Conservation (phyloP, 2,888 invertebrate genomes). For the Thera obeliscata region DNA sequence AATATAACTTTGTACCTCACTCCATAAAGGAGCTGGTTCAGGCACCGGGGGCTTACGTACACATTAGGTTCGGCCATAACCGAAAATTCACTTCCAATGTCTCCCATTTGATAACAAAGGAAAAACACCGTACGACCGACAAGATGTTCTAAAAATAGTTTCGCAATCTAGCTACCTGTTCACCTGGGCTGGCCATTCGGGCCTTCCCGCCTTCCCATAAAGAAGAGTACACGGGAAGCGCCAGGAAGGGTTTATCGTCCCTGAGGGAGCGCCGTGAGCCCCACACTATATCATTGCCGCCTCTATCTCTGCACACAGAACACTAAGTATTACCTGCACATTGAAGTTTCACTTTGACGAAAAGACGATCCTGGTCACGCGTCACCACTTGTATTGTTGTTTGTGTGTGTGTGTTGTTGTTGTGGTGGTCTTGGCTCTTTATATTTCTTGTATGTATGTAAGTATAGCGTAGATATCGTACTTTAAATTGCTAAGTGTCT, state of each 20-base stretch:
- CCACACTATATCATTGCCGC: constrained; percentile 83
- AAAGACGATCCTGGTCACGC: too few species aligned
- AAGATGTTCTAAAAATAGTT: constrained; percentile 84
- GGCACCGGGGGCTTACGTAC: constrained; percentile 59
- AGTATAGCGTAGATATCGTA: too few species aligned
- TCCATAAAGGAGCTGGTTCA: constrained; percentile 56
- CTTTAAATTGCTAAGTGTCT: too few species aligned
- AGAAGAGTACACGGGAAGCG: constrained; percentile 83
- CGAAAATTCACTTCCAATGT: constrained; percentile 70
- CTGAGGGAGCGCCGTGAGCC: constrained; percentile 79
- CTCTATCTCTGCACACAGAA: constrained; percentile 66
- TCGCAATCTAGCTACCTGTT: constrained; percentile 82
- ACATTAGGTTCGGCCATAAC: constrained; percentile 67
- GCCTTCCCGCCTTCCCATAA: constrained; percentile 83
- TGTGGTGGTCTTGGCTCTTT: too few species aligned
- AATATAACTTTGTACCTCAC: constrained; percentile 50
- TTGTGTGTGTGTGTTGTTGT: too few species aligned
- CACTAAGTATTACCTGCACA: not conserved
- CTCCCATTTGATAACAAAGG: constrained; percentile 81
- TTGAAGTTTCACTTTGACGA: constrained; percentile 14
- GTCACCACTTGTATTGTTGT: too few species aligned
- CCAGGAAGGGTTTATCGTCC: constrained; percentile 82
- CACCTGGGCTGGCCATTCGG: constrained; percentile 82
- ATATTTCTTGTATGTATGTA: too few species aligned
- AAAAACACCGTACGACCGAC: constrained; percentile 79